phyloP scores from a whole-genome alignment of 2,113 vertebrate species.

The Otocyon megalotis region DNA sequence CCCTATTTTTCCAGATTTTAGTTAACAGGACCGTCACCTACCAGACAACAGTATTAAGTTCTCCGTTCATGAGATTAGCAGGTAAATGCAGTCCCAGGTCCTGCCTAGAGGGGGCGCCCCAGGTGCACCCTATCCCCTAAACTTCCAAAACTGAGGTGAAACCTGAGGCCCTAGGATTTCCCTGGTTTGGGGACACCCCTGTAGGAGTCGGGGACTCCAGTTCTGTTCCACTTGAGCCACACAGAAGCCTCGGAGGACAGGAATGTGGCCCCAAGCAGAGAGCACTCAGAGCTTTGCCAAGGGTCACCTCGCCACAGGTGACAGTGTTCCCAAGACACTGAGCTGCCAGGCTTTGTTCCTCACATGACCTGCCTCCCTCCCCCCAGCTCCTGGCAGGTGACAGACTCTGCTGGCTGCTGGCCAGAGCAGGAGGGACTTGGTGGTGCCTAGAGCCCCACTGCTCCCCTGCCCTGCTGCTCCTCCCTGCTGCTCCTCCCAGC shows the following conservation, averaged over 20 bases:
- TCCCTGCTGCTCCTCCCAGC: background rate
- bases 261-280: background rate
- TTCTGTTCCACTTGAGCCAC: background rate
- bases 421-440: background rate
- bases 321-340: background rate
- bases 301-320: background rate
- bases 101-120: background rate
- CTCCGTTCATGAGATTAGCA: background rate
- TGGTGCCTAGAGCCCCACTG: background rate
- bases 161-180: background rate
- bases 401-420: background rate
- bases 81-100: background rate
- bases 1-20: background rate
- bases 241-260: rapidly evolving
- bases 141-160: background rate
- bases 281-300: background rate
- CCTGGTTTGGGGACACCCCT: background rate
- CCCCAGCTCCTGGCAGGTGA: background rate
- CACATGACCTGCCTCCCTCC: background rate
- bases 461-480: background rate
- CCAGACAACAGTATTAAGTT: background rate
- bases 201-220: background rate
- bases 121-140: too few relatives aligned
- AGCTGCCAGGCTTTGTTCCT: background rate
- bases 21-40: background rate